Evolutionary conservation across 2,113 vertebrate genomes (phyloP).

Genomic region (Alectura lathami): DNA sequence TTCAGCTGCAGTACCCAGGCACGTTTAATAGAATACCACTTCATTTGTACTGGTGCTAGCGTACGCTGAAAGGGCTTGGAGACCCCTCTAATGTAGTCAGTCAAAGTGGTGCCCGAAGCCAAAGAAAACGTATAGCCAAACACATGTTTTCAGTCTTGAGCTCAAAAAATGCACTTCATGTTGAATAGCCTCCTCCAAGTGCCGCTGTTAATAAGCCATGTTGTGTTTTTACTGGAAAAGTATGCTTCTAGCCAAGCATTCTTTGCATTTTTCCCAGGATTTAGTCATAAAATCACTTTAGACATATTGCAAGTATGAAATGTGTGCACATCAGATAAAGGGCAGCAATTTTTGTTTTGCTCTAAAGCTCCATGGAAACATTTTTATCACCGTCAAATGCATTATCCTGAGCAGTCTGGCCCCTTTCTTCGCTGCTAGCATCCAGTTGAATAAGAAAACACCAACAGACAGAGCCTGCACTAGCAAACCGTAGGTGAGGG

Average conservation of each 20-base stretch:
- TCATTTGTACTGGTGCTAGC: background rate
- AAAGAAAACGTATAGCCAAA: slow-evolving; percentile 69
- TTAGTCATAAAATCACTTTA: slow-evolving; percentile 76
- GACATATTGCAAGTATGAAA: slow-evolving; percentile 74
- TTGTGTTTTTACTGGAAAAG: slow-evolving; percentile 81
- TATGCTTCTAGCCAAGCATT: slow-evolving; percentile 75
- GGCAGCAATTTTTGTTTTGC: slow-evolving; percentile 60
- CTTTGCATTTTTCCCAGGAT: slow-evolving; percentile 81
- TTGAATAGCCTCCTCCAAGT: slow-evolving; percentile 68
- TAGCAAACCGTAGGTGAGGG: background rate
- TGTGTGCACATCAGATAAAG: slow-evolving; percentile 75
- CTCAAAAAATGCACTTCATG: slow-evolving; percentile 68
- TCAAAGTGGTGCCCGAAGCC: slow-evolving; percentile 55
- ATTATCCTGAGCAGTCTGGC: slow-evolving; percentile 37
- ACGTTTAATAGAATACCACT: slow-evolving; percentile 1
- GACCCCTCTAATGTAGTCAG: slow-evolving; percentile 15
- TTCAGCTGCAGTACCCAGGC: background rate
- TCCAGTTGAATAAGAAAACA: background rate
- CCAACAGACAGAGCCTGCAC: fast-evolving
- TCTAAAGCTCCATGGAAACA: slow-evolving; percentile 55
- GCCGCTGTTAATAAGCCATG: slow-evolving; percentile 70
- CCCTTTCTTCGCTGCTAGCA: background rate
- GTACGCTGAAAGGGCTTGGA: background rate
- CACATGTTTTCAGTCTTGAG: slow-evolving; percentile 62
- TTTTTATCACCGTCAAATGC: slow-evolving; percentile 37